Percentiles rank a stretch among this genome's conserved stretches.
phyloP scores from a whole-genome alignment of 2,888 invertebrate genomes.

The Aphrophora alni region DNA sequence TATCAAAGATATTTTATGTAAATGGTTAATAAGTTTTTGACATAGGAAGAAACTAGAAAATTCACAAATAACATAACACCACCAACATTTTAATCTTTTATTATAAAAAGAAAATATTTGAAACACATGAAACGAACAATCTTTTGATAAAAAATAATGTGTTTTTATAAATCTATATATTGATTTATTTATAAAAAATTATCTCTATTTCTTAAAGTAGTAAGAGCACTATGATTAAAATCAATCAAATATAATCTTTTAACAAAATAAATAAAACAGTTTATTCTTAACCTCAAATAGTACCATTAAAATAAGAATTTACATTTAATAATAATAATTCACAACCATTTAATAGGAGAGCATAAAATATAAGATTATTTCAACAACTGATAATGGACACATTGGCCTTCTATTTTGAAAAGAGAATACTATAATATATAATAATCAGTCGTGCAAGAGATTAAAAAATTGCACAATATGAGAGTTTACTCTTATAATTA shows the following conservation, averaged over 20 bases:
- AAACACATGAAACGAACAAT: neutral
- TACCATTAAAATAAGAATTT: neutral
- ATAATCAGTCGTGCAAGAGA: too few relatives aligned
- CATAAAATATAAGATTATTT: neutral
- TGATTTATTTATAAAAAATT: neutral
- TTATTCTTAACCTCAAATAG: neutral
- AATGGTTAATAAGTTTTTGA: too few relatives aligned
- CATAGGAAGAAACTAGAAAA: too few relatives aligned
- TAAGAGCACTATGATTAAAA: neutral
- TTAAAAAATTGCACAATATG: neutral
- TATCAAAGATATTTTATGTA: too few relatives aligned
- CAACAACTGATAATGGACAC: too few relatives aligned
- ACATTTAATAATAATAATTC: neutral
- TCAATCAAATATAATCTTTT: neutral
- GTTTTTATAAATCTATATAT: neutral
- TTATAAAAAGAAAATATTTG: neutral
- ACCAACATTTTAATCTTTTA: too few relatives aligned
- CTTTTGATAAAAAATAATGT: neutral
- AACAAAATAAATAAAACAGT: neutral
- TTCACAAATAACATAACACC: too few relatives aligned
- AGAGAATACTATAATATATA: too few relatives aligned
- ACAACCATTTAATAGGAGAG: neutral
- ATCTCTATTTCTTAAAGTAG: neutral
- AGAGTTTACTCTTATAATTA: neutral
- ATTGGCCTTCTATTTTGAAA: neutral